Base-by-base conservation (phyloP, 1,140 invertebrate species). In the Drosophila arawakana region DNA sequence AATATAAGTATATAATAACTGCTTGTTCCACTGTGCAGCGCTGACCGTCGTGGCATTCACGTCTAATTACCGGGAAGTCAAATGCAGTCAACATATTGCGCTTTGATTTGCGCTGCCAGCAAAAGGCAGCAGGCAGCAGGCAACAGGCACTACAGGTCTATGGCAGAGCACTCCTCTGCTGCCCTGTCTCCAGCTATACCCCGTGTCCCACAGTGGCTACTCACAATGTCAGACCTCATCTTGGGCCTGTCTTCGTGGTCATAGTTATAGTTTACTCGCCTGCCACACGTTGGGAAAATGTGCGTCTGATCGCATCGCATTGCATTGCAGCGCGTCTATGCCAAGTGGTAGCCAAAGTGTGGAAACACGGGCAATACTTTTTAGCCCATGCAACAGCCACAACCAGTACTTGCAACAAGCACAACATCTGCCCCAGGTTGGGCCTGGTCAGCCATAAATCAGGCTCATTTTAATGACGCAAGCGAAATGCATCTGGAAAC, bases 11-110 rank as follows among this genome's bases (percentile, higher is more conserved):
- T n/a, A n/a, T n/a, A n/a, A 21, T 21, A 21, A 21, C 18, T 21
- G 18, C 15, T 50, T 18, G 59, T 0, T 11, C 54, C 65, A 74
- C 58, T 74, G 72, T 74, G 58, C 59, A 7, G 37, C 13, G 63
- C 30, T 57, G 60, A 49, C 41, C 49, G 50, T 78, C 68, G 57
- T 85, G 84, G 80, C 74, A 80, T 83, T 81, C 84, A 75, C 80
- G 80, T 88, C 84, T 88, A 88, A 88, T 88, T 88, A 88, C 84
- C 84, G 84, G 84, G 84, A 88, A 88, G 84, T 88, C 84, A 88
- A 88, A 88, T 88, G 83, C 82, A 88, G 84, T 88, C 84, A 88
- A 89, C 84, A 88, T 88, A 88, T 89, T 83, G 80, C 74, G 78
- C 77, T 88, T 89, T 88, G 84, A 88, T 88, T 88, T 88, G 83